phyloP scores from a whole-genome alignment of 2,113 vertebrate genomes.

The Cyphomyrus discorhynchus region DNA sequence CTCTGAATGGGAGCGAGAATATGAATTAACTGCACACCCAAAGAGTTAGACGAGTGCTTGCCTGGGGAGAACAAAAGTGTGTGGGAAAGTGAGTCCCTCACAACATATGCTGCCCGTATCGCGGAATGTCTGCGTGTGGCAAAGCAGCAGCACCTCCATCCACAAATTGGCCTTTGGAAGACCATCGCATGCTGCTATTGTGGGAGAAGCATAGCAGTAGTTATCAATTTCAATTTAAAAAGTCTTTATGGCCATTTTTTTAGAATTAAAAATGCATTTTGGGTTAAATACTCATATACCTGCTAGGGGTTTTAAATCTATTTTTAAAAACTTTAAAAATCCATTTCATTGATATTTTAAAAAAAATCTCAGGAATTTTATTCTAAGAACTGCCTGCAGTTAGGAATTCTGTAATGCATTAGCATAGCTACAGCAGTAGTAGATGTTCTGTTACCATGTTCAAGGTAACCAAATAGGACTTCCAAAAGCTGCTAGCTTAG shows the following conservation, averaged over 20 bases:
- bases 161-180: neutral
- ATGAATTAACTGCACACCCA: neutral
- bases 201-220: neutral
- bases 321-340: neutral
- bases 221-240: neutral
- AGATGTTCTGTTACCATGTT: neutral
- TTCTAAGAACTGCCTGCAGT: neutral
- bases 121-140: neutral
- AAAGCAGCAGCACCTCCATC: neutral
- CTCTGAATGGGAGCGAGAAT: neutral
- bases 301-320: neutral
- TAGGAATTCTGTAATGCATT: neutral
- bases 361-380: neutral
- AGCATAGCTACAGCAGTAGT: neutral
- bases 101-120: neutral
- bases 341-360: neutral
- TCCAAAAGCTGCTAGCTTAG: neutral
- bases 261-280: neutral
- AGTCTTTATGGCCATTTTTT: constrained; percentile 1
- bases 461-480: neutral
- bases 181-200: neutral
- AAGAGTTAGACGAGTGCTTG: neutral
- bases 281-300: neutral
- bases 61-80: neutral
- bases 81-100: neutral